Evolutionary conservation across 2,797 vertebrate species (phyloP).

Genomic region (Microtus agrestis): DNA sequence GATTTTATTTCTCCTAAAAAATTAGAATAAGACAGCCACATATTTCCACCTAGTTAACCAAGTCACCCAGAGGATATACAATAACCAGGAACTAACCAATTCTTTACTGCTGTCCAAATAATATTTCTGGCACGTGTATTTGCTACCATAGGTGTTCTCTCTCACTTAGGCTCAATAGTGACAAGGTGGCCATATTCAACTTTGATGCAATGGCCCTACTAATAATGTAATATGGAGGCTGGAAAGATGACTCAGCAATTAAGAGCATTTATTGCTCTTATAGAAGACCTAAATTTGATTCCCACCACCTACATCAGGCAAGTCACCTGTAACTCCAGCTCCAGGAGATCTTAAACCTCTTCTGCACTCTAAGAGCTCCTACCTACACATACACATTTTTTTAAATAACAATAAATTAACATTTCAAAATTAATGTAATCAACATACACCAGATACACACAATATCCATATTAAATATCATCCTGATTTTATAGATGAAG

Average conservation of each 20-base stretch:
- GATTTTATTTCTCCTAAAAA: slow-evolving; percentile 36
- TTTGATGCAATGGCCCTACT: background rate
- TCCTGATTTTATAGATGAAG: slow-evolving; percentile 53
- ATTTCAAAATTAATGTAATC: background rate
- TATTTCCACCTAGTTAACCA: slow-evolving; percentile 41
- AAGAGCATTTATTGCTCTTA: background rate
- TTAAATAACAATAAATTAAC: background rate
- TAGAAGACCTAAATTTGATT: background rate
- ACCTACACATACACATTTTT: background rate
- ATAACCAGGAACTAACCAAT: background rate
- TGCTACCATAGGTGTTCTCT: background rate
- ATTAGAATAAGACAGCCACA: background rate
- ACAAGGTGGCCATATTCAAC: background rate
- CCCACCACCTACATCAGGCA: background rate
- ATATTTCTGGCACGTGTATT: background rate
- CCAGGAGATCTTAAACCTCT: background rate
- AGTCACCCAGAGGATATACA: background rate
- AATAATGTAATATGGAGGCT: background rate
- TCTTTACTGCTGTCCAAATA: background rate
- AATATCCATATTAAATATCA: slow-evolving; percentile 29
- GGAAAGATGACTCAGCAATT: background rate
- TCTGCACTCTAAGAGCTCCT: background rate
- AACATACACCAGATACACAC: background rate
- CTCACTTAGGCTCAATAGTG: background rate
- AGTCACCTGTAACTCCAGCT: background rate